Evolutionary conservation across 2,797 vertebrate genomes (phyloP).

Genomic region (Thamnophis elegans): DNA sequence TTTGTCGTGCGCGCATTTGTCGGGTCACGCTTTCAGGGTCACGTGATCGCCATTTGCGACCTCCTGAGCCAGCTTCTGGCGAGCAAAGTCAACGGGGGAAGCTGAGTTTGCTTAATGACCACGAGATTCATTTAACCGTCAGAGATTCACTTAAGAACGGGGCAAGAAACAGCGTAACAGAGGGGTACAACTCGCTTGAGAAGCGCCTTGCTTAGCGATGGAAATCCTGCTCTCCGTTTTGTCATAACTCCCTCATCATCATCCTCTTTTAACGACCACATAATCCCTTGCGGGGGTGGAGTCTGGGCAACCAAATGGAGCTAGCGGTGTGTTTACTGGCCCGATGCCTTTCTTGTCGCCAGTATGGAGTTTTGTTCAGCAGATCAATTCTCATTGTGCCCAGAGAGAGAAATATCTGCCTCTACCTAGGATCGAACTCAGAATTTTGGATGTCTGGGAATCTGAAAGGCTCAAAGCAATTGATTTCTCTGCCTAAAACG

Average conservation of each 20-base stretch:
- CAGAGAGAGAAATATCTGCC: too few species aligned
- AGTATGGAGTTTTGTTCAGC: too few species aligned
- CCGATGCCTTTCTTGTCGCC: too few species aligned
- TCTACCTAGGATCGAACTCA: too few species aligned
- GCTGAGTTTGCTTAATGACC: neutral
- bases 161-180: neutral
- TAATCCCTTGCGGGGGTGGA: too few species aligned
- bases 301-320: too few species aligned
- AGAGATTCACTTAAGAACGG: neutral
- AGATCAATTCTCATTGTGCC: too few species aligned
- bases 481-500: neutral
- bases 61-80: neutral
- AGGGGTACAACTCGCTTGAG: neutral
- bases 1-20: too few species aligned
- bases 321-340: too few species aligned
- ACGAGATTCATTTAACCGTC: neutral
- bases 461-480: neutral
- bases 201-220: neutral
- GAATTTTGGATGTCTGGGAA: neutral
- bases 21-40: too few species aligned
- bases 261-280: too few species aligned
- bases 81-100: neutral
- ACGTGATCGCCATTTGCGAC: neutral
- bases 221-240: neutral
- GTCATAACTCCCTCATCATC: fast-evolving